Base-by-base conservation (phyloP, 2,113 vertebrate genomes). In the Tetraodon nigroviridis region DNA sequence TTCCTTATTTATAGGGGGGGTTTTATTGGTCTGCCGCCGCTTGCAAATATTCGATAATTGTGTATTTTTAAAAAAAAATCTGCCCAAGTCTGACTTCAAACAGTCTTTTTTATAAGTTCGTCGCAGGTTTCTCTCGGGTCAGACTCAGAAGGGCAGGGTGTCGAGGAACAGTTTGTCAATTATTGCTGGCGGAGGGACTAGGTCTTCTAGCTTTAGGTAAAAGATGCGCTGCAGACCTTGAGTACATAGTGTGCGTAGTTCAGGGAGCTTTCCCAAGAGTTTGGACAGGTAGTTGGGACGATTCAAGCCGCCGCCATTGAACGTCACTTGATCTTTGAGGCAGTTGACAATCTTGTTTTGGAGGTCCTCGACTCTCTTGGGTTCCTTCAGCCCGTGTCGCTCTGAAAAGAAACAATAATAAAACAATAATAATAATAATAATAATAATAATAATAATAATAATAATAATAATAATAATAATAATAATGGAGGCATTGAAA, bases 261-360 rank as follows among this genome's bases (percentile, higher is more conserved):
- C 97, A 7, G 97, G 97, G 72, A 99, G 94, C 88, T 99, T 99
- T 71, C 96, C 95, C 92, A 99, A 92, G 78, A 99, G 95, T 94
- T 97, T 98, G 87, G 97, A 99, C 90, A 99, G 87, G 83, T 98
- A 98, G 89, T 98, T 98, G 76, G 96, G 95, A 64, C 96, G 94
- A 85, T 94, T 96, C 84, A 98, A 86, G 47, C 93, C 94, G 67
- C 95, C 95, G 22, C 95, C 95, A 86, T 97, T 98, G 85, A 99
- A 98, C 74, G 96, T 94, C 85, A 99, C 95, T 4, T 99, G 97
- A 87, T 98, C 97, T 90, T 99, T 99, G 71, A 99, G 93, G 68
- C 96, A 99, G 89, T 97, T 99, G 71, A 99, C 95, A 74, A 99
- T 98, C 93, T 98, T 98, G 91, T 94, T 97, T 74, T 99, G 97